Evolutionary conservation across 2,113 vertebrate species (phyloP), one percentile per base, ranked within the genome.

Genomic region (Anoplopoma fimbria): DNA sequence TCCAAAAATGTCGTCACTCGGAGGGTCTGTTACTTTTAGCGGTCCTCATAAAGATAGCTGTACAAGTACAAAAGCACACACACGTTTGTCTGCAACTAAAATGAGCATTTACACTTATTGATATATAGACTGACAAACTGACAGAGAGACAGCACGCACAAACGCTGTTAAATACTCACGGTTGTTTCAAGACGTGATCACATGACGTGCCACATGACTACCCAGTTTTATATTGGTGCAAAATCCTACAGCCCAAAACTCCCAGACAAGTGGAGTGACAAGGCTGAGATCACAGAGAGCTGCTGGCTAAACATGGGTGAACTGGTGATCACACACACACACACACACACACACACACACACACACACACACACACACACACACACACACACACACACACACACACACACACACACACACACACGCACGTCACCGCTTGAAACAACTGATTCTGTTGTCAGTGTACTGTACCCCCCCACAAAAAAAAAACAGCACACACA

Each of bases 91-190:
- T 14, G n/a, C 25, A 55, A 55, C 53, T n/a, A 3, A 4, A 57
- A 27, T 27, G 53, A 57, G 53, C 53, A 14, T 27, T 27, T 27
- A 12, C 53, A 27, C 53, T 27, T 4, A 55, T n/a, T 25, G 23
- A 55, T 55, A 9, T 23, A 53, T 6, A 21, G 47, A 49, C 19
- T 21, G 47, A 49, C 6, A 49, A 17, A 21, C 17, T 21, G 47
- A 49, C 15, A 49, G 47, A 15, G 4, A 21, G 27, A 53, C 9
- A 38, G 19, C 7, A 12, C 1, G 36, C 8, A 51, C 33, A 38
- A 21, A 38, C 10, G 1, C 69, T 9, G 23, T 84, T 91, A 90
- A 86, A 91, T 86, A 91, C 75, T 58, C 42, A 38, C 3, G 4
- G 27, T 25, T 1, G 14, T 60, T 58, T 61, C 64, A 84, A 69